Evolutionary conservation across 2,797 vertebrate species (phyloP), one percentile per base, ranked within the genome.

Genomic region (Diplodus puntazzo): DNA sequence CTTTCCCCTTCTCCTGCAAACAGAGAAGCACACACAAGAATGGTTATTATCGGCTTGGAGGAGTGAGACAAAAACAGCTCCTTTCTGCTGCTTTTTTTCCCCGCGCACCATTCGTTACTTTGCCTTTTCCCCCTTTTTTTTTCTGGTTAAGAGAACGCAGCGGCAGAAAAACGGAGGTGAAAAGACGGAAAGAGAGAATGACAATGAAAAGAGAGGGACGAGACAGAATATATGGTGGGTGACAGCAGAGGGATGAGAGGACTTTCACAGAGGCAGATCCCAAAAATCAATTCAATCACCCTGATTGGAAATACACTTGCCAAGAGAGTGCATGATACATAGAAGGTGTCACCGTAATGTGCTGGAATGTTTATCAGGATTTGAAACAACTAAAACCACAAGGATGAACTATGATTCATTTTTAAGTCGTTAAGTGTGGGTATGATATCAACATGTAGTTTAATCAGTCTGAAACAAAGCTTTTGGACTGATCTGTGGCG

Each of bases 1-100:
- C 87, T 79, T 86, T 87, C 75, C 83, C 91, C 81, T 84, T 91
- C 89, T 93, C 92, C 94, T 94, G 94, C 83, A 92, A 92, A 91
- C 89, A 92, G 61, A 91, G 82, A 39, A 89, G 84, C 87, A 91
- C 79, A 92, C 75, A 89, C 82, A 93, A 83, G 84, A 85, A 66
- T 81, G 85, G 83, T 93, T 89, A 93, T 88, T 92, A 90, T 84
- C 80, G 80, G 79, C 86, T 88, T 52, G 70, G 79, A 84, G 74
- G 57, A 83, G 77, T 63, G 63, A 87, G 80, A 81, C 69, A 81
- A 82, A 83, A 81, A 84, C 77, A 87, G 70, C 73, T 1, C 63
- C 62, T 81, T 77, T 82, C 75, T 81, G 71, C 27, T 45, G 76
- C 77, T 86, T 87, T 85, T 8, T 87, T 85, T 34, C 3, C 27